Base-by-base conservation (phyloP, 2,797 vertebrate genomes). In the Cheirogaleus major region DNA sequence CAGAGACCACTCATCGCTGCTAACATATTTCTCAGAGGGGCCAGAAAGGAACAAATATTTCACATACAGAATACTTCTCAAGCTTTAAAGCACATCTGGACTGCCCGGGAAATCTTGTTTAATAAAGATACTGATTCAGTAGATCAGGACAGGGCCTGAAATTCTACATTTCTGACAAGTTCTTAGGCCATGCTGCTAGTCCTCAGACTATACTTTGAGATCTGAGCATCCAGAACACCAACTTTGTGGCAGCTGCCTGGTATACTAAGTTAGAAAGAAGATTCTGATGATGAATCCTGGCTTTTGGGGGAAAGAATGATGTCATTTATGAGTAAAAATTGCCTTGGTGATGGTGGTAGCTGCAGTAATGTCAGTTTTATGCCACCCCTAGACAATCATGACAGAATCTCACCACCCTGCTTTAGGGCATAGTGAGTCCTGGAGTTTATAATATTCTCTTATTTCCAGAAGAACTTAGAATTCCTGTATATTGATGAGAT, bases 401-500 rank as follows among this genome's bases (percentile, higher is more conserved):
- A 84, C 17, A 73, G 30, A 88, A 25, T 88, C 43, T 41, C 48
- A 83, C 41, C 10, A 23, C 32, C 25, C 23, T 85, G 14, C 6
- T 82, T 82, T 45, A 3, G 63, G 75, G 65, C 48, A 91, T 10
- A 52, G 13, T 43, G 48, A 92, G 14, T 88, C 50, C 30, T 61
- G 11, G 38, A 81, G 41, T 57, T 83, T 45, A 41, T 5, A 23
- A 8, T 20, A 32, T 72, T 89, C 55, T 78, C 78, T 79, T 38
- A 75, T 92, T 95, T 95, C 72, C 41, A 75, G 41, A 92, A 75
- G 30, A 92, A 50, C 52, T 93, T 76, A 22, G 38, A 94, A 96
- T 95, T 96, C 38, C 83, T 97, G 82, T 92, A 95, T 95, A 94
- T 38, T 80, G 85, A 97, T 96, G 78, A 67, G 35, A 94, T 48